Evolutionary conservation across 1,140 invertebrate species (phyloP), one percentile per base, ranked within the genome.

Genomic region (Lepidurus couesii): DNA sequence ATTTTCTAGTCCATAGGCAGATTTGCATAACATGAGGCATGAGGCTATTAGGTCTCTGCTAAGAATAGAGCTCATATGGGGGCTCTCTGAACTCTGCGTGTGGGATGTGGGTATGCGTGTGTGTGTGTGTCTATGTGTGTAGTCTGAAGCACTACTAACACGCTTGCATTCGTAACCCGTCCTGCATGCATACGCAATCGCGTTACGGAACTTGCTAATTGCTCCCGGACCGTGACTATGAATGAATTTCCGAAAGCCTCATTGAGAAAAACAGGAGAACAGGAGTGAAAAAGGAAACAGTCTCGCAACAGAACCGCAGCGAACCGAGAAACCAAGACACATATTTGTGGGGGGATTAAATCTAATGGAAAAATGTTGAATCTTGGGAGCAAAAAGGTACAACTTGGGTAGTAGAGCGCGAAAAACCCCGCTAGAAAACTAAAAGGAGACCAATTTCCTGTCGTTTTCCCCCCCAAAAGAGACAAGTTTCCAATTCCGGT

Each of bases 141-240:
- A 65, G 53, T 65, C 53, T 65, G 21, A 21, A 16, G 10, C 45
- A 47, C 45, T 65, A 65, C 9, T 13, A 65, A 9, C 9, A 13
- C 2, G 53, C 16, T 65, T 65, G 53, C 53, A 9, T 65, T n/a
- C 13, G 53, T 65, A 65, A 65, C 53, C 53, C 53, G 53, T 65
- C 53, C 53, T 65, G 53, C 53, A 65, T 65, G 53, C 53, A 65
- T 65, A 65, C 53, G 53, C 53, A 65, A 65, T 65, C 53, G 53
- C 53, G 53, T 65, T 65, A 65, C 53, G 53, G 13, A 65, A 16
- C 53, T 34, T n/a, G 53, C 53, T 65, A 65, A 65, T 65, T 65
- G 53, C 53, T 13, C 21, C 34, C 53, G 53, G 13, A 65, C 53
- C 53, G 53, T 65, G 53, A 65, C 53, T 65, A 65, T 65, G 53